phyloP scores from a whole-genome alignment of 2,113 vertebrate species.

The Neolamprologus fasciatus region DNA sequence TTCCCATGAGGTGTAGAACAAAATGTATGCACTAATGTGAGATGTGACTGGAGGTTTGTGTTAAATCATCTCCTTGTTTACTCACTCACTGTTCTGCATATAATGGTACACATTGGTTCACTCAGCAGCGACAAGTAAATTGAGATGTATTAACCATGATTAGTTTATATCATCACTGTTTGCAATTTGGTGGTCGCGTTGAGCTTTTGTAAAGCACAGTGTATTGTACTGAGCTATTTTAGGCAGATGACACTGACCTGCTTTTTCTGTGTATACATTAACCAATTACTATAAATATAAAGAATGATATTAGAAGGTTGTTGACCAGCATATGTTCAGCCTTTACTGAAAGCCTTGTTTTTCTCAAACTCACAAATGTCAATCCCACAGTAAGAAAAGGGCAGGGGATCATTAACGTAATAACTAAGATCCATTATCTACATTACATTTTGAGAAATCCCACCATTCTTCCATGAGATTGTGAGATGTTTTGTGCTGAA shows the following conservation, averaged over 20 bases:
- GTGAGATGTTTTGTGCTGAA: neutral
- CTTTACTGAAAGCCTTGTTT: neutral
- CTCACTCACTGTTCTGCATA: neutral
- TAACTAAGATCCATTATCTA: neutral
- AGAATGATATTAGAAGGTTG: neutral
- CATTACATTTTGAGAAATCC: neutral
- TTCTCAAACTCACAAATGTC: neutral
- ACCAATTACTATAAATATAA: neutral
- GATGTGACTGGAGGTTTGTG: neutral
- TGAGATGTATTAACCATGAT: neutral
- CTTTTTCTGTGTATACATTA: neutral
- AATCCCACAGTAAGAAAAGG: neutral
- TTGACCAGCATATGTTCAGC: neutral
- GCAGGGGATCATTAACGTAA: neutral
- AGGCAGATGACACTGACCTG: neutral
- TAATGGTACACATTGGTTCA: neutral
- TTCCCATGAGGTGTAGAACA: neutral
- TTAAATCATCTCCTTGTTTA: neutral
- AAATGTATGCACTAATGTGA: neutral
- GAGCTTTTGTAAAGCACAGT: neutral
- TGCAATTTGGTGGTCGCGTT: rapidly evolving
- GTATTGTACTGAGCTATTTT: neutral
- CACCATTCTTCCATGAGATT: neutral
- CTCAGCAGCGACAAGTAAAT: neutral
- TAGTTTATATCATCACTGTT: neutral